Evolutionary conservation across 2,888 invertebrate genomes (phyloP).

Genomic region (Drosophila affinis): DNA sequence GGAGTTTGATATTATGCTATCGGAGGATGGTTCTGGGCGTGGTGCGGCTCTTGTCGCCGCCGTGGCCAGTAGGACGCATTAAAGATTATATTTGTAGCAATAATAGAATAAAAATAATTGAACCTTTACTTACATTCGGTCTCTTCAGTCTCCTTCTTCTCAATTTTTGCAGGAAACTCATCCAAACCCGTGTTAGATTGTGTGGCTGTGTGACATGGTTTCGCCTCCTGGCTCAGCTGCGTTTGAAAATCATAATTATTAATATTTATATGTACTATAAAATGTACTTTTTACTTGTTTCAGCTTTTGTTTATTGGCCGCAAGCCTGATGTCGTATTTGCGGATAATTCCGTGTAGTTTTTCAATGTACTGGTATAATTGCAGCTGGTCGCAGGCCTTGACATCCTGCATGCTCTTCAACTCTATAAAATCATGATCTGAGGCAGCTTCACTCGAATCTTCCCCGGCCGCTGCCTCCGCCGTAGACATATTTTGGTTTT

Average conservation of each 20-base stretch:
- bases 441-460: slow-evolving; percentile 14
- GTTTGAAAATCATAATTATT: neutral
- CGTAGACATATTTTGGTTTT: slow-evolving; percentile 33
- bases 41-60: slow-evolving; percentile 98
- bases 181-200: neutral
- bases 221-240: neutral
- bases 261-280: neutral
- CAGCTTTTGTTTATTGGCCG: slow-evolving; percentile 86
- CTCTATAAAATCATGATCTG: slow-evolving; percentile 56
- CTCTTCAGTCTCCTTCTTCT: neutral
- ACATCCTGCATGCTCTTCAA: slow-evolving; percentile 56
- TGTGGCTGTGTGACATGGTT: neutral
- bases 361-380: slow-evolving; percentile 76
- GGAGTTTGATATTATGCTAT: slow-evolving; percentile 95
- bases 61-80: slow-evolving; percentile 86
- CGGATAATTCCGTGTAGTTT: slow-evolving; percentile 75
- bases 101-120: slow-evolving; percentile 29
- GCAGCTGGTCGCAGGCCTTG: slow-evolving; percentile 52
- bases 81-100: slow-evolving; percentile 19
- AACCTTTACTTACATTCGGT: slow-evolving; percentile 59
- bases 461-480: slow-evolving; percentile 3
- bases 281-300: slow-evolving; percentile 34
- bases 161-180: neutral
- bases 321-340: slow-evolving; percentile 86
- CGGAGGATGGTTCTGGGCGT: slow-evolving; percentile 97